Evolutionary conservation across 2,797 vertebrate species (phyloP), one percentile per base, ranked within the genome.

Genomic region (Paramormyrops hopkinsi): DNA sequence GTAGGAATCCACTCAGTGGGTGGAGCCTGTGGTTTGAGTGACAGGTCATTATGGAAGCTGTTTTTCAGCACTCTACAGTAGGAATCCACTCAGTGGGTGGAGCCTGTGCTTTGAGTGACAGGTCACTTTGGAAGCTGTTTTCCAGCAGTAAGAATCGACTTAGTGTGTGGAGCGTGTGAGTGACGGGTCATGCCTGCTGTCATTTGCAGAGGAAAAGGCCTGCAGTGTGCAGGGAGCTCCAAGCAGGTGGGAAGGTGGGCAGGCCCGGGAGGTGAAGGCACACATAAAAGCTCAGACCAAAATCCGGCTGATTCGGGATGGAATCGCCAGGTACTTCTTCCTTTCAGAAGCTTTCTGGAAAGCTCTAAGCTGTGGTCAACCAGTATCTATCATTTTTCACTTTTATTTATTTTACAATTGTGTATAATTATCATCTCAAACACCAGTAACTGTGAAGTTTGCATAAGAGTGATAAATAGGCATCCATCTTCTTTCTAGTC

Each of bases 151-250:
- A 11, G 19, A 83, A 83, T 83, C 7, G 46, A 48, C 46, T 8
- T 48, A 8, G 46, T 48, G 46, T 7, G 44, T 25, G 0, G 2
- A 37, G 46, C 54, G 1, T 48, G 11, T 22, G n/a, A 86, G 84
- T 54, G 25, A 54, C 53, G 19, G 53, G 14, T 56, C 14, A 56
- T n/a, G 29, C 85, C 25, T 53, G 53, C 17, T 56, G 85, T 25
- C 14, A 25, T 56, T 87, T 56, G 41, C 92, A 97, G 97, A 93
- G 73, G 98, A 99, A 92, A 92, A 93, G 89, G 93, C 91, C 0
- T 95, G 93, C 91, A 99, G 97, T 82, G 95, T 99, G n/a, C 94
- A 95, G 0, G 98, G 98, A 89, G 97, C 97, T 29, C 96, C 97
- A 0, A 93, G 94, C 0, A 93, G 92, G 69, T 99, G 97, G 97